phyloP scores from a whole-genome alignment of 2,888 invertebrate genomes.

The Terebella lapidaria region DNA sequence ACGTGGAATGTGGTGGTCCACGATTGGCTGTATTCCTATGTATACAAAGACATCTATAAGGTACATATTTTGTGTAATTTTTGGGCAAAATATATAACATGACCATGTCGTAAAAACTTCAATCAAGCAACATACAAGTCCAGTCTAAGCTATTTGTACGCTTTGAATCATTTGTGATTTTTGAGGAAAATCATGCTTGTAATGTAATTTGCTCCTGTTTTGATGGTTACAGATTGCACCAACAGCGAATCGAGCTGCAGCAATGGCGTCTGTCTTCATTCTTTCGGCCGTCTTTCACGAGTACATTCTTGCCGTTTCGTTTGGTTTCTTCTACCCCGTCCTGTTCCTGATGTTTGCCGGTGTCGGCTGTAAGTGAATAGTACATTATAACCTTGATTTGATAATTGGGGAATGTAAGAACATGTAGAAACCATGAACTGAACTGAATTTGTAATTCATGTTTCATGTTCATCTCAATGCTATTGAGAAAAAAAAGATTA shows the following conservation, averaged over 20 bases:
- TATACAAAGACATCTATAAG: conserved; percentile 67
- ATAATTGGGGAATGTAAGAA: no score
- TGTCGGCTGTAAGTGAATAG: conserved; percentile 58
- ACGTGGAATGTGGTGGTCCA: conserved; percentile 94
- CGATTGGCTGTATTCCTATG: conserved; percentile 86
- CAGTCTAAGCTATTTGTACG: no score
- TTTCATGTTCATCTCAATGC: no score
- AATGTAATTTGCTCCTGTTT: not conserved
- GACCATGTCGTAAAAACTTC: no score
- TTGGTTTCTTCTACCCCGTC: conserved; percentile 84
- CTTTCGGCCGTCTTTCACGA: conserved; percentile 86
- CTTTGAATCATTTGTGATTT: no score
- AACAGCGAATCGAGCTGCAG: conserved; percentile 40
- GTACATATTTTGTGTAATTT: conserved; percentile 23
- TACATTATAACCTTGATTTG: no score
- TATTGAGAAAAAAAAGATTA: no score
- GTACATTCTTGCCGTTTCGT: conserved; percentile 71
- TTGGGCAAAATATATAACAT: not conserved
- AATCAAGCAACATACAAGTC: no score
- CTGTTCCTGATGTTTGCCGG: conserved; percentile 73
- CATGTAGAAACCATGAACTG: no score
- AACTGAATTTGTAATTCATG: no score
- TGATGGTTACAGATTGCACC: not conserved
- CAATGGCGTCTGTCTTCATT: conserved; percentile 67
- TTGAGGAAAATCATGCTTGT: no score